Evolutionary conservation across 1,140 invertebrate genomes (phyloP).

Genomic region (Arctopsyche grandis): DNA sequence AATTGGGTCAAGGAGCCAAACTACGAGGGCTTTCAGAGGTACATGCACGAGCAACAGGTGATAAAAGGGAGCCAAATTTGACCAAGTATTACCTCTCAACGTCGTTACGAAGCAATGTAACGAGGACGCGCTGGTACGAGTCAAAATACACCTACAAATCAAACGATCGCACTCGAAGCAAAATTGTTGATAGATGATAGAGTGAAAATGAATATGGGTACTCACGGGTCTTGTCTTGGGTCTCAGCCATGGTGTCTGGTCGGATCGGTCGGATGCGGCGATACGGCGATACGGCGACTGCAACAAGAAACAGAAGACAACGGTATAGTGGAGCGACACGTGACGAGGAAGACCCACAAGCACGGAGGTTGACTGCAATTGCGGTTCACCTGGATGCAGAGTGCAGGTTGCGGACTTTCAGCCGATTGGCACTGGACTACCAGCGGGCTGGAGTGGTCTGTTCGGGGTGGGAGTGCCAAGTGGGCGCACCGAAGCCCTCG

Average conservation of each 20-base stretch:
- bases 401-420: slow-evolving; percentile 14
- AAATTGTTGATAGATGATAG: background rate
- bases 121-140: no score
- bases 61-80: background rate
- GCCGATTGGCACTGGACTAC: background rate
- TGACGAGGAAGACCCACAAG: background rate
- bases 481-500: background rate
- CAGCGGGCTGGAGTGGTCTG: background rate
- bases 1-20: slow-evolving; percentile 13
- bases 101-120: no score
- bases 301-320: background rate
- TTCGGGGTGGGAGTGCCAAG: slow-evolving; percentile 2
- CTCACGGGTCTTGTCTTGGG: slow-evolving; percentile 22
- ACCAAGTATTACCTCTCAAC: no score
- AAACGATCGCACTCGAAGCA: no score
- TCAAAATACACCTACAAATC: no score
- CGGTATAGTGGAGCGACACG: background rate
- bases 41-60: slow-evolving; percentile 1
- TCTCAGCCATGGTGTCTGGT: slow-evolving; percentile 8
- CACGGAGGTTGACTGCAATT: no score
- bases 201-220: background rate
- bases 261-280: background rate
- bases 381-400: background rate
- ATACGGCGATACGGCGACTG: background rate
- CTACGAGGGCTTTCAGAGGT: slow-evolving; percentile 8